Conservation (phyloP, 2,888 invertebrate species). For the Urechis unicinctus region DNA sequence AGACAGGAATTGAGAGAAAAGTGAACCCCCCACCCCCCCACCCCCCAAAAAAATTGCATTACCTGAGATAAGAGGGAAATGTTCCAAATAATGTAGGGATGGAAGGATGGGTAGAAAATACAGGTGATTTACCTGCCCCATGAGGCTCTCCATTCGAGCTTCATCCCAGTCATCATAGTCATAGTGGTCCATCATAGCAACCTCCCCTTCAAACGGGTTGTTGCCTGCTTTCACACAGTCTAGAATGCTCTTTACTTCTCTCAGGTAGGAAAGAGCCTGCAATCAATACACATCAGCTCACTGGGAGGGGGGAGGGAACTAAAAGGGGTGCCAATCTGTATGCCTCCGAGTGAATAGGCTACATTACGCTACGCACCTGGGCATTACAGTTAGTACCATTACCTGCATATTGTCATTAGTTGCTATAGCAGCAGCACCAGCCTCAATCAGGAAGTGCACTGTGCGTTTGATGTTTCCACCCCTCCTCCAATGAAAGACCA, state of each 20-base stretch:
- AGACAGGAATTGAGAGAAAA: no score
- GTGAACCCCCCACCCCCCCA: no score
- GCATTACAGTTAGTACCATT: neutral
- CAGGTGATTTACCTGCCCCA: slow-evolving; percentile 20
- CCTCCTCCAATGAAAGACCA: slow-evolving; percentile 19
- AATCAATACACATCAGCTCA: neutral
- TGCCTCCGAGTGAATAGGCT: no score
- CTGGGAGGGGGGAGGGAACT: no score
- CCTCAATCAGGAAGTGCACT: slow-evolving; percentile 18
- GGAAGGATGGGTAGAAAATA: no score
- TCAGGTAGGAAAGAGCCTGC: slow-evolving; percentile 19
- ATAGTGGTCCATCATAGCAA: slow-evolving; percentile 1
- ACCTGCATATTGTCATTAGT: slow-evolving; percentile 14
- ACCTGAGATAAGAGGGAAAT: no score
- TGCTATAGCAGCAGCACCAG: slow-evolving; percentile 20
- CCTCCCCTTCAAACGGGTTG: slow-evolving; percentile 18
- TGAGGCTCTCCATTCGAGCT: slow-evolving; percentile 12
- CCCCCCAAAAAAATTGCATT: no score
- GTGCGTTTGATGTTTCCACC: slow-evolving; percentile 16
- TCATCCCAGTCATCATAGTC: slow-evolving; percentile 7
- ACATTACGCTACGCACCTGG: no score
- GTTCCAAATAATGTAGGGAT: no score
- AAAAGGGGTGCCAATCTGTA: no score
- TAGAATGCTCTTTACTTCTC: slow-evolving; percentile 13
- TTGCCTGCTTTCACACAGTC: slow-evolving; percentile 4